Percentiles rank a stretch among this genome's conserved stretches.
phyloP scores from a whole-genome alignment of 1,140 invertebrate species.

The Oryzaephilus surinamensis region DNA sequence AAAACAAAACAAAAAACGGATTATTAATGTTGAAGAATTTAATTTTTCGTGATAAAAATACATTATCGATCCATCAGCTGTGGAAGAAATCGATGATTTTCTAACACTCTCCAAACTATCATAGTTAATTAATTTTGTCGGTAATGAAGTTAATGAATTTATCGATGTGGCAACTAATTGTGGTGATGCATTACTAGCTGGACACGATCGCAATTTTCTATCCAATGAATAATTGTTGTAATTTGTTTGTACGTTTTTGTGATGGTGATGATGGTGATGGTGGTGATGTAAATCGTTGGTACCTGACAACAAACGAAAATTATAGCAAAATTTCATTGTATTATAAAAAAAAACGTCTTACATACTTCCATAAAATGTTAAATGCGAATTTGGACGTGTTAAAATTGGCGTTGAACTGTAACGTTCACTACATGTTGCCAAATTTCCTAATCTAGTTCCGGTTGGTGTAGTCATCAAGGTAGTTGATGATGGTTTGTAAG shows the following conservation, averaged over 20 bases:
- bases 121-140: slow-evolving; percentile 38
- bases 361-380: slow-evolving; percentile 56
- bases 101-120: slow-evolving; percentile 39
- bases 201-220: slow-evolving; percentile 39
- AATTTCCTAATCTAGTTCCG: slow-evolving; percentile 36
- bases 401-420: slow-evolving; percentile 56
- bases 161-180: slow-evolving; percentile 45
- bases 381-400: slow-evolving; percentile 47
- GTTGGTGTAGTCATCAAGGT: slow-evolving; percentile 41
- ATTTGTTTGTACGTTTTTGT: too few species aligned
- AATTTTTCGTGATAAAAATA: slow-evolving; percentile 17
- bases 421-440: slow-evolving; percentile 47
- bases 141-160: slow-evolving; percentile 42
- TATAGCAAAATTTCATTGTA: neutral
- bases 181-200: slow-evolving; percentile 39
- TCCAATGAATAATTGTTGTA: slow-evolving; percentile 39
- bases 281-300: slow-evolving; percentile 47
- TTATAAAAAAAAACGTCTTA: slow-evolving; percentile 18
- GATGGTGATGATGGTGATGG: too few species aligned
- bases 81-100: slow-evolving; percentile 34
- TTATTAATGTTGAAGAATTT: neutral
- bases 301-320: slow-evolving; percentile 34
- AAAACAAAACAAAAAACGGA: slow-evolving; percentile 11
- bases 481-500: slow-evolving; percentile 58
- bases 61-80: slow-evolving; percentile 27